Percentiles rank a stretch among this genome's conserved stretches.
Evolutionary conservation across 1,140 invertebrate species (phyloP).

Genomic region (Ostrea edulis): DNA sequence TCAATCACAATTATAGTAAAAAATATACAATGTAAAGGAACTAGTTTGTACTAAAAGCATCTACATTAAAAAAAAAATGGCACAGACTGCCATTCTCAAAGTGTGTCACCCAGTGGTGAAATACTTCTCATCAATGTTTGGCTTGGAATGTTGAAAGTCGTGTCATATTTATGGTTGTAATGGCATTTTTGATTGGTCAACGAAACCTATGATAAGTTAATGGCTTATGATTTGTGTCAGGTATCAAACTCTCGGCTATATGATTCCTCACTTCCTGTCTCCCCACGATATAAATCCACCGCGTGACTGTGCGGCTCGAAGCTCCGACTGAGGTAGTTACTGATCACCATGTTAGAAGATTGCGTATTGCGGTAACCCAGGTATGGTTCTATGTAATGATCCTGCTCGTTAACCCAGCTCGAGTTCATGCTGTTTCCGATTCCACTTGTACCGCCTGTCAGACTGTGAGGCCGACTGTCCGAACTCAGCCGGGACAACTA

Average conservation of each 20-base stretch:
- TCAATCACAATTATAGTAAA: not conserved
- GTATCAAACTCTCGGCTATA: constrained; percentile 52
- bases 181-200: not conserved
- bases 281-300: constrained; percentile 53
- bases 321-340: constrained; percentile 57
- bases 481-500: constrained; percentile 42
- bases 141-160: constrained; percentile 5
- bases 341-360: constrained; percentile 42
- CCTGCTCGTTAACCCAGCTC: constrained; percentile 64
- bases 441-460: constrained; percentile 66
- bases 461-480: constrained; percentile 58
- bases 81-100: not conserved
- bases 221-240: constrained; percentile 25
- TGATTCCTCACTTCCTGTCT: constrained; percentile 52
- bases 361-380: constrained; percentile 50
- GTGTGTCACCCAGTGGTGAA: not conserved
- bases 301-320: constrained; percentile 43
- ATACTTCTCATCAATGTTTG: not conserved
- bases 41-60: not conserved
- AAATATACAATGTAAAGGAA: not conserved
- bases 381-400: constrained; percentile 47
- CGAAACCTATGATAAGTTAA: not conserved
- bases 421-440: constrained; percentile 64
- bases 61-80: not conserved
- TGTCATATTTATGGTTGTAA: not conserved